Conservation (phyloP, 2,888 invertebrate species). For the Byasa hedistus region DNA sequence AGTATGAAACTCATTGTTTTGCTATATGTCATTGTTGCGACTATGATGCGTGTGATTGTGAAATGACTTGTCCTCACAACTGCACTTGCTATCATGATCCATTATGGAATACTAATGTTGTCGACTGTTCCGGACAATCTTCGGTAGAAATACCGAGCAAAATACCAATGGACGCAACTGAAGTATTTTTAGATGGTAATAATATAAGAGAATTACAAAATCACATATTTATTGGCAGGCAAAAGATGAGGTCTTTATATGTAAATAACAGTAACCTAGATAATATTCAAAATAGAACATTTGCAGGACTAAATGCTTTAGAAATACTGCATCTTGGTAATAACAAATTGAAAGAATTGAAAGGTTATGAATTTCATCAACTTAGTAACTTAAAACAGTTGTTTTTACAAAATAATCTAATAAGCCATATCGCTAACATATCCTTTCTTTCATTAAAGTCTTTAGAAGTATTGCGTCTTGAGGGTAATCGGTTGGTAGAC, state of each 20-base stretch:
- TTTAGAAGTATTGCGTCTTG: conserved; percentile 88
- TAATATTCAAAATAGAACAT: conserved; percentile 93
- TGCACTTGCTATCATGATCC: conserved; percentile 97
- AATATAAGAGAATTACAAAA: conserved; percentile 90
- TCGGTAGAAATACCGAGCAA: conserved; percentile 89
- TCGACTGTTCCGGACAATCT: conserved; percentile 91
- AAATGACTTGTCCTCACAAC: conserved; percentile 96
- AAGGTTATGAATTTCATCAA: conserved; percentile 92
- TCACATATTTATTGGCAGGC: conserved; percentile 93
- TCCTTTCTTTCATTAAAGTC: conserved; percentile 89
- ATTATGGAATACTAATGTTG: conserved; percentile 95
- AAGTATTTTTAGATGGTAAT: conserved; percentile 95
- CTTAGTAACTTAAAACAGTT: conserved; percentile 88
- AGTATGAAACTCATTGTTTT: conserved; percentile 95
- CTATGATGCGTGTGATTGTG: conserved; percentile 97
- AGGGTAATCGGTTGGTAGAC: conserved; percentile 89
- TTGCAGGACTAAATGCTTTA: conserved; percentile 89
- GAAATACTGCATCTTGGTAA: conserved; percentile 91
- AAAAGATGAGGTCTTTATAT: conserved; percentile 91
- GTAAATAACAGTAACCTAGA: conserved; percentile 92
- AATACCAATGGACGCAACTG: conserved; percentile 96
- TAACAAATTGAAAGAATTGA: conserved; percentile 88
- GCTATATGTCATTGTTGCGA: conserved; percentile 97
- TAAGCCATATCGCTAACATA: conserved; percentile 88
- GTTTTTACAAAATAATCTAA: conserved; percentile 91